Percentiles rank a stretch among this genome's conserved stretches.
phyloP scores from a whole-genome alignment of 2,113 vertebrate genomes.

The Ariopsis seemanni region DNA sequence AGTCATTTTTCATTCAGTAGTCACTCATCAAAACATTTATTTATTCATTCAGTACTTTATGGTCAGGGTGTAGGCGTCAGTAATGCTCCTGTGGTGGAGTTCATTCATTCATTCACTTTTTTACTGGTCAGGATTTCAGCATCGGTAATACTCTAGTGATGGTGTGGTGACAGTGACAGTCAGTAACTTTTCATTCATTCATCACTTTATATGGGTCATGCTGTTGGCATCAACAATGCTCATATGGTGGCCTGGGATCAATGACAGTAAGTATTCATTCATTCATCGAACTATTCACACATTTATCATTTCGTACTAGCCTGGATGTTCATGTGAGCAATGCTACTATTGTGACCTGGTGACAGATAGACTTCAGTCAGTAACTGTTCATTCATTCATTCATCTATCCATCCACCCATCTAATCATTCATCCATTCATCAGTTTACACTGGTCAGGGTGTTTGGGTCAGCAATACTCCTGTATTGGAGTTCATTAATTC shows the following conservation, averaged over 20 bases:
- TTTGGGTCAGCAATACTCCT: neutral
- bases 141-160: neutral
- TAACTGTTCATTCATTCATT: neutral
- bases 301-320: neutral
- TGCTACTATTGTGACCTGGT: neutral
- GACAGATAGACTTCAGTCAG: neutral
- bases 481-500: neutral
- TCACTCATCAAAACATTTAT: neutral
- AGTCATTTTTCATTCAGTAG: neutral
- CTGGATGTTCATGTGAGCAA: neutral
- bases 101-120: neutral
- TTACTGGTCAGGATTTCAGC: too few species aligned
- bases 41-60: neutral
- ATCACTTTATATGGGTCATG: neutral
- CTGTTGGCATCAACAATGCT: neutral
- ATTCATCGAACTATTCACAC: neutral
- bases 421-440: neutral
- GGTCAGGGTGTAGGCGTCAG: neutral
- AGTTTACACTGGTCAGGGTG: neutral
- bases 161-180: too few species aligned
- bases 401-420: neutral
- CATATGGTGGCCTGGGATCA: neutral
- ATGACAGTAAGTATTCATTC: neutral
- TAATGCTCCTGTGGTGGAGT: neutral
- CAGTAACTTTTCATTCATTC: neutral